Percentiles rank a stretch among this genome's conserved stretches.
Conservation (phyloP, 2,113 vertebrate genomes). For the Sciurus niger region DNA sequence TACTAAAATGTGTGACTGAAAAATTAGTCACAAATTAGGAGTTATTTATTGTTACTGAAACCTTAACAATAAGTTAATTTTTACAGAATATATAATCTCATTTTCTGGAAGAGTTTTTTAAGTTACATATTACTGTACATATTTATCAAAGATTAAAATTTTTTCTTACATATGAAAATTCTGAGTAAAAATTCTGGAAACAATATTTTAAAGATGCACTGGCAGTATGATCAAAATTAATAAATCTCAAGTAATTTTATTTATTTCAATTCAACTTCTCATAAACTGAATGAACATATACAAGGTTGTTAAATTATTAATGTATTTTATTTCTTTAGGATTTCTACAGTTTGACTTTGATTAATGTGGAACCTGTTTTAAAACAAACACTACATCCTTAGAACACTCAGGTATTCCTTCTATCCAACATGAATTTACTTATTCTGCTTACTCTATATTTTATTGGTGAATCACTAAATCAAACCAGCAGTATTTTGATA, state of each 20-base stretch:
- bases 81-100: slow-evolving; percentile 64
- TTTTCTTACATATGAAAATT: slow-evolving; percentile 65
- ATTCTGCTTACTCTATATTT: slow-evolving; percentile 41
- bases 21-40: slow-evolving; percentile 57
- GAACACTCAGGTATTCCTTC: slow-evolving; percentile 30
- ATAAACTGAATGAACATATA: slow-evolving; percentile 46
- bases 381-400: slow-evolving; percentile 58
- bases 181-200: slow-evolving; percentile 27
- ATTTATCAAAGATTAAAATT: slow-evolving; percentile 29
- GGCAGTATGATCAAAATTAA: slow-evolving; percentile 67
- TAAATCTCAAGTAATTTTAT: slow-evolving; percentile 69
- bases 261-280: slow-evolving; percentile 47
- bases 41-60: slow-evolving; percentile 70
- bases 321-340: slow-evolving; percentile 64
- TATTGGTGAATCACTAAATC: slow-evolving; percentile 76
- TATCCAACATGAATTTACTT: slow-evolving; percentile 53
- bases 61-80: slow-evolving; percentile 64
- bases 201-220: slow-evolving; percentile 73
- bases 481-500: slow-evolving; percentile 68
- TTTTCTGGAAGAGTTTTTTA: not conserved
- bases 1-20: slow-evolving; percentile 68
- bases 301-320: not conserved
- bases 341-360: slow-evolving; percentile 43
- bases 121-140: slow-evolving; percentile 59
- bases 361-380: slow-evolving; percentile 44